These are phyloP conservation scores for Chaetophractus vellerosus DNA, from an alignment of 2,797 vertebrate species.

Conservation along the genomic window DNA sequence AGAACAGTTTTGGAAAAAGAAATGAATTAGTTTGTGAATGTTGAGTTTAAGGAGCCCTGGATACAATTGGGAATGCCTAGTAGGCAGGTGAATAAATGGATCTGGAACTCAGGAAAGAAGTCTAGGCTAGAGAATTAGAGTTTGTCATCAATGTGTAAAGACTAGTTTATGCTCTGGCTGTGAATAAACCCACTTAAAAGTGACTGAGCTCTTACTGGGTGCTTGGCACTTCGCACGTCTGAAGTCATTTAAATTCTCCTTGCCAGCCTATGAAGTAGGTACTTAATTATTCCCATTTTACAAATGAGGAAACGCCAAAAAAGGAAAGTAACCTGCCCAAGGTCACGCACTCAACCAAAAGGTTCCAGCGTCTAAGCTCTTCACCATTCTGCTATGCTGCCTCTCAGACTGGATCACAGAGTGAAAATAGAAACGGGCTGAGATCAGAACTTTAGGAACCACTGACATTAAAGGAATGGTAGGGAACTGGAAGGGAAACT, in stretches of 20 bases:
- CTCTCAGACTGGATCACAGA: not conserved
- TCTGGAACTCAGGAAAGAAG: conserved; percentile 27
- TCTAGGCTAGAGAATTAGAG: not conserved
- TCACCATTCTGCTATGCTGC: not conserved
- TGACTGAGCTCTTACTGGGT: not conserved
- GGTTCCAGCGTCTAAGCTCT: not conserved
- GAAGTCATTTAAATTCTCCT: not conserved
- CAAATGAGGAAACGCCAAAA: not conserved
- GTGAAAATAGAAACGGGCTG: not conserved
- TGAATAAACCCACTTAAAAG: not conserved
- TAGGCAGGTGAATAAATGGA: not conserved
- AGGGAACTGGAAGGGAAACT: not conserved
- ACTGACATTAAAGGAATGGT: not conserved
- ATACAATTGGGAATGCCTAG: not conserved
- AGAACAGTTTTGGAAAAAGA: conserved; percentile 21
- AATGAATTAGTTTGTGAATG: conserved; percentile 35
- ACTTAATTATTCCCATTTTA: not conserved
- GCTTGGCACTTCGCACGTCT: not conserved
- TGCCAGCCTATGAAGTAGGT: not conserved
- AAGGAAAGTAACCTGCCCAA: not conserved
- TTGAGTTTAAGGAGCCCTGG: not conserved
- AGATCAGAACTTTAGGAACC: not conserved
- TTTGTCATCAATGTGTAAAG: not conserved
- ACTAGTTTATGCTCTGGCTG: not conserved
- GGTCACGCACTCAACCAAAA: not conserved